Evolutionary conservation across 2,113 vertebrate genomes (phyloP).

Genomic region (Carollia perspicillata): DNA sequence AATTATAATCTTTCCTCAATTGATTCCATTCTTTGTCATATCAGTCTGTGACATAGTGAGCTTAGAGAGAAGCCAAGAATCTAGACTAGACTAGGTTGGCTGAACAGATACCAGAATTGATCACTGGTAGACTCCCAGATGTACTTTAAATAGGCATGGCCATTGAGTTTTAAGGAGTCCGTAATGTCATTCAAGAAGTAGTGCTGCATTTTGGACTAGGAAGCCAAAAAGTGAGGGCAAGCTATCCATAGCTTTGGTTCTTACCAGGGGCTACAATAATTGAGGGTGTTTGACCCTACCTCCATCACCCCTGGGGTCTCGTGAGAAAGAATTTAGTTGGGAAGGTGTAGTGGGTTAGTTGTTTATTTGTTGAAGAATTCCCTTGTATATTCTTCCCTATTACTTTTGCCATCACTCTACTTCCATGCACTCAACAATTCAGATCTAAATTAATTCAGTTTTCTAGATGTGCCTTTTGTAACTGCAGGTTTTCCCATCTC

Average conservation of each 20-base stretch:
- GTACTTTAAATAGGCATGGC: conserved; percentile 8
- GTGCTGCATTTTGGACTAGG: not conserved
- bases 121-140: not conserved
- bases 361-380: not conserved
- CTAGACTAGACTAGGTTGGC: not conserved
- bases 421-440: not conserved
- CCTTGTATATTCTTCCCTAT: not conserved
- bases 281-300: not conserved
- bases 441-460: not conserved
- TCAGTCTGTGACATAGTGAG: not conserved
- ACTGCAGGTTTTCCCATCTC: not conserved
- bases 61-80: not conserved
- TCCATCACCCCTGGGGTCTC: not conserved
- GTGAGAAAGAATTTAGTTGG: not conserved
- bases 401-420: not conserved
- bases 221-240: not conserved
- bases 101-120: not conserved
- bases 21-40: not conserved
- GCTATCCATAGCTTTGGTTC: not conserved
- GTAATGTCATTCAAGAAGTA: not conserved
- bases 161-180: not conserved
- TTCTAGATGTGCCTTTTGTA: not conserved
- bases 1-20: not conserved
- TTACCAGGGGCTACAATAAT: not conserved
- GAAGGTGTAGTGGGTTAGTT: not conserved